Base-by-base conservation (phyloP, 2,888 invertebrate species). In the Pterostichus madidus region DNA sequence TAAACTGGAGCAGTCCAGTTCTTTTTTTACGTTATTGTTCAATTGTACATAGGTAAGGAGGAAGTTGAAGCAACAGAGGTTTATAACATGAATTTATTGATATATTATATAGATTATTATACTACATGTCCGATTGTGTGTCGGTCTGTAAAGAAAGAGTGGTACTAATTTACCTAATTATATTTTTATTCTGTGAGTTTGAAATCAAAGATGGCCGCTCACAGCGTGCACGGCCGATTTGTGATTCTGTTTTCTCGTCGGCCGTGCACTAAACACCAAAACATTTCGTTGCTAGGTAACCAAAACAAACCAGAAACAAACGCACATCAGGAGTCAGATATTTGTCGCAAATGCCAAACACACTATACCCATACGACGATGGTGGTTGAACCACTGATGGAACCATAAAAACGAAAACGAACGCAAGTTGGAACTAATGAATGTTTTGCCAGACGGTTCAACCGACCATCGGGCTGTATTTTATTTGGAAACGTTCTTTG, bases 401-500 rank as follows among this genome's bases (percentile, higher is more conserved):
- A 64, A 32, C 35, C 15, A 64, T 64, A 15, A 46, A 8, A 13
- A 59, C 59, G 31, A 59, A 68, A 71, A 71, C 71, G 64, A 71
- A 44, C 1, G 75, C 15, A 75, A 32, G 31, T 52, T 75, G n/a
- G 39, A 75, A 75, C 39, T 10, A 75, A 49, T 7, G 32, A 6
- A 24, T 24, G 24, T 49, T 75, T 75, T 31, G 11, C 0, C 31
- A 46, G 52, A 10, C 24, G 75, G 76, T 84, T 84, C 81, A 84
- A 84, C 84, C 85, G 85, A 86, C 86, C 86, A 86, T 86, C 86
- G 86, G 85, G 84, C 85, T 75, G 49, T 39, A 85, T 86, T 89
- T 88, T 88, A 88, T 88, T 87, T 88, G 88, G 88, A 88, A 89
- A 88, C 88, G 89, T 88, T 88, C 86, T 87, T 86, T 87, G 87